Evolutionary conservation across 2,113 vertebrate species (phyloP).

Genomic region (Podilymbus podiceps): DNA sequence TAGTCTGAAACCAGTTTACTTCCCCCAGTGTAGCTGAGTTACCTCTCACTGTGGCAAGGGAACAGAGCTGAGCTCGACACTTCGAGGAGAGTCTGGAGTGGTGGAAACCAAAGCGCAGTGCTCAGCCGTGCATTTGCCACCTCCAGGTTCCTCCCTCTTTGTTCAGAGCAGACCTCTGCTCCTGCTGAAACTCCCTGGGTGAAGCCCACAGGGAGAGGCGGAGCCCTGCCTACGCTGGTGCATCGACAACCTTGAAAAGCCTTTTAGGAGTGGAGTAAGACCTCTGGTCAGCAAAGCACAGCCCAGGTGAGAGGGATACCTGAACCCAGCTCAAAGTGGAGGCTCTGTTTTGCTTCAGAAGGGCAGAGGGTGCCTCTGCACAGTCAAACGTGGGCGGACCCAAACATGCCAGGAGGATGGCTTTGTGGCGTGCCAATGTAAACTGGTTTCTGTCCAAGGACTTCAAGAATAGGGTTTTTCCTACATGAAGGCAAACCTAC

Average conservation of each 20-base stretch:
- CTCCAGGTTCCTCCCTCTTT: background rate
- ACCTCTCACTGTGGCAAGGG: background rate
- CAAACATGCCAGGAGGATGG: background rate
- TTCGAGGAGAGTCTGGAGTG: background rate
- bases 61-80: background rate
- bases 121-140: background rate
- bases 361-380: background rate
- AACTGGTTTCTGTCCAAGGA: background rate
- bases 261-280: background rate
- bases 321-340: background rate
- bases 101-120: background rate
- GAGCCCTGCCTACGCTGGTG: rapidly evolving
- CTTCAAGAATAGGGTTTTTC: background rate
- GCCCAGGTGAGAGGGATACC: rapidly evolving
- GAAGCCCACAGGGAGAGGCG: background rate
- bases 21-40: background rate
- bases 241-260: background rate
- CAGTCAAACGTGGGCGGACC: background rate
- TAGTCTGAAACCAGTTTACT: background rate
- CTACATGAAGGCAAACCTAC: background rate
- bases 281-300: background rate
- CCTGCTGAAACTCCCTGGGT: background rate
- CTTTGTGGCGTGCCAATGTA: rapidly evolving
- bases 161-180: background rate
- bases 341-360: background rate